A percentile compares a stretch with the other conserved stretches of the same genome.
phyloP scores from a whole-genome alignment of 2,113 vertebrate genomes.

The Eira barbara region DNA sequence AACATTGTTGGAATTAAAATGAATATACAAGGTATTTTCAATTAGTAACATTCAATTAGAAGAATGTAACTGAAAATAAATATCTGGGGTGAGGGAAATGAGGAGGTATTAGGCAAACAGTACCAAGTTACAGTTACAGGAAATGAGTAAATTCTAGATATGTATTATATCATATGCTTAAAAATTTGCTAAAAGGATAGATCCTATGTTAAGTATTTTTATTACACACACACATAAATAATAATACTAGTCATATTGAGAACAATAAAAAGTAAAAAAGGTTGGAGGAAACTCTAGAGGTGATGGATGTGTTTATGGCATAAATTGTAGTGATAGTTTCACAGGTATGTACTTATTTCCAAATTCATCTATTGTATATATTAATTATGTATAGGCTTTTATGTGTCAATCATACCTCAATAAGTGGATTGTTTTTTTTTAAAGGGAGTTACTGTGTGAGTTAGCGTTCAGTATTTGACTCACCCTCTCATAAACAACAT shows the following conservation, averaged over 20 bases:
- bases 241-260: neutral
- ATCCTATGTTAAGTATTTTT: neutral
- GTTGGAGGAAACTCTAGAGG: neutral
- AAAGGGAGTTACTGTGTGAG: neutral
- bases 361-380: neutral
- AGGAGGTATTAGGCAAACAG: neutral
- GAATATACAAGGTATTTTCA: neutral
- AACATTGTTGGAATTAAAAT: neutral
- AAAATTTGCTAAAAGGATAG: neutral
- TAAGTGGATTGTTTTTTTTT: neutral
- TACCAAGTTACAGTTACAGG: neutral
- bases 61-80: neutral
- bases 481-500: neutral
- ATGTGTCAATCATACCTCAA: neutral
- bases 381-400: neutral
- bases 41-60: neutral
- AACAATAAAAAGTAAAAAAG: neutral
- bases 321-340: neutral
- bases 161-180: neutral
- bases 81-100: neutral
- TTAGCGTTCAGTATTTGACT: neutral
- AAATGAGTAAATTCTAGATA: neutral
- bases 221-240: neutral
- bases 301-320: neutral
- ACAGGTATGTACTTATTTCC: neutral